Percentiles rank a stretch among this genome's conserved stretches.
Evolutionary conservation across 2,888 invertebrate genomes (phyloP).

Genomic region (Agrilus mali): DNA sequence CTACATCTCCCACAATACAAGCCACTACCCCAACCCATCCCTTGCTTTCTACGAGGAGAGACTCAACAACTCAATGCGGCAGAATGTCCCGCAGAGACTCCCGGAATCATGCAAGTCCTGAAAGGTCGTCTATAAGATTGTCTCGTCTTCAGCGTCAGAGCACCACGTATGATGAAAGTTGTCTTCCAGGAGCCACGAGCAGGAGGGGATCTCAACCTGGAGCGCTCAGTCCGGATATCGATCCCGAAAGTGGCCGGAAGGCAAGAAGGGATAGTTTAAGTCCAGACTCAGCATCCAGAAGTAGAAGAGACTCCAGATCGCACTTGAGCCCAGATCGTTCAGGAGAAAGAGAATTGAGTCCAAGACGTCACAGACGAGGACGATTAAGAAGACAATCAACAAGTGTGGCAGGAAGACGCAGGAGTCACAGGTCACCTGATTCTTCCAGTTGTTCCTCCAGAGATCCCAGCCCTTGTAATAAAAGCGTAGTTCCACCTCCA

Average conservation of each 20-base stretch:
- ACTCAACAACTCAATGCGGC: slow-evolving; percentile 77
- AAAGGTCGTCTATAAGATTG: slow-evolving; percentile 36
- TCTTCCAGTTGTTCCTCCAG: slow-evolving; percentile 71
- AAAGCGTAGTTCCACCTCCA: slow-evolving; percentile 38
- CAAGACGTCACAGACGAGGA: slow-evolving; percentile 55
- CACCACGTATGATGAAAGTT: slow-evolving; percentile 79
- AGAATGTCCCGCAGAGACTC: slow-evolving; percentile 52
- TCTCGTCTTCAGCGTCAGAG: slow-evolving; percentile 65
- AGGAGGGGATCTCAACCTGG: slow-evolving; percentile 73
- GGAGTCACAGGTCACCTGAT: slow-evolving; percentile 47
- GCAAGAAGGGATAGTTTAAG: slow-evolving; percentile 78
- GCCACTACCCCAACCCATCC: slow-evolving; percentile 40
- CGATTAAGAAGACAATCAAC: slow-evolving; percentile 67
- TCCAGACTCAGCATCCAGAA: slow-evolving; percentile 73
- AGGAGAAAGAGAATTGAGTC: slow-evolving; percentile 70
- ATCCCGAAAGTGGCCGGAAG: slow-evolving; percentile 48
- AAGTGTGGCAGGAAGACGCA: slow-evolving; percentile 50
- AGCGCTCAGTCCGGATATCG: slow-evolving; percentile 67
- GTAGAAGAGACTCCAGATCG: slow-evolving; percentile 61
- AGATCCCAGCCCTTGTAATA: slow-evolving; percentile 71
- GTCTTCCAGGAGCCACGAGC: slow-evolving; percentile 47
- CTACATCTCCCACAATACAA: slow-evolving; percentile 60
- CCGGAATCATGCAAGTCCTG: slow-evolving; percentile 51
- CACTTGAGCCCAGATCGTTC: slow-evolving; percentile 71
- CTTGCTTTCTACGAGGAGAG: slow-evolving; percentile 46